Base-by-base conservation (phyloP, 2,797 vertebrate species). In the Atherinosoma microstoma region DNA sequence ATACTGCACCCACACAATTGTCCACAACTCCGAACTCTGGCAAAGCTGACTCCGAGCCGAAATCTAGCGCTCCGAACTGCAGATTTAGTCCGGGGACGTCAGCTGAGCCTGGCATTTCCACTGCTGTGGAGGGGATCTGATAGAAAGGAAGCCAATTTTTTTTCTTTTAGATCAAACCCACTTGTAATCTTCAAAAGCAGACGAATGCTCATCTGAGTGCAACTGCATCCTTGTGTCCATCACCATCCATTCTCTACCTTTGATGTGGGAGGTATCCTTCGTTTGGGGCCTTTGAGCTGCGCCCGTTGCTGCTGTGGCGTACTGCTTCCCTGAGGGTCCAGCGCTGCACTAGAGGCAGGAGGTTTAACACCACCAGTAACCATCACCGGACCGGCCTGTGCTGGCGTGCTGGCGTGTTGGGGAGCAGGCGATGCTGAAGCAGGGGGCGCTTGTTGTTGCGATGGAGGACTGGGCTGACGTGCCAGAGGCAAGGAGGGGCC, bases 51-150 rank as follows among this genome's bases (percentile, higher is more conserved):
- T 98, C 97, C 3, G 97, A 96, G 83, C 97, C 97, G 85, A 99
- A 99, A 89, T 99, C 97, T 64, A 99, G 87, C 29, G 98, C 97
- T 54, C 98, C 98, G 83, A 99, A 99, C 86, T 98, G 98, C 83
- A 99, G 96, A 85, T 99, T 98, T 70, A 99, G 94, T 35, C 96
- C 97, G 0, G 96, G 95, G 64, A 99, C 75, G 9, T 99, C 97
- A 13, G 97, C 91, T 11, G 96, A 96, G 70, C 96, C 97, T 10
- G 98, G 97, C 98, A 99, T 98, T 90, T 99, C 97, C 75, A 99
- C 98, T 2, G 98, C 98, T 32, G 97, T 97, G 40, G 95, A 93
- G 42, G 98, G 97, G 86, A 97, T 97, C 97, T 99, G 88, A 15
- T 38, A 56, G 13, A 38, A 30, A 20, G 45, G 6, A 64, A 54